Conservation (phyloP, 2,113 vertebrate species). For the Nycticebus coucang region DNA sequence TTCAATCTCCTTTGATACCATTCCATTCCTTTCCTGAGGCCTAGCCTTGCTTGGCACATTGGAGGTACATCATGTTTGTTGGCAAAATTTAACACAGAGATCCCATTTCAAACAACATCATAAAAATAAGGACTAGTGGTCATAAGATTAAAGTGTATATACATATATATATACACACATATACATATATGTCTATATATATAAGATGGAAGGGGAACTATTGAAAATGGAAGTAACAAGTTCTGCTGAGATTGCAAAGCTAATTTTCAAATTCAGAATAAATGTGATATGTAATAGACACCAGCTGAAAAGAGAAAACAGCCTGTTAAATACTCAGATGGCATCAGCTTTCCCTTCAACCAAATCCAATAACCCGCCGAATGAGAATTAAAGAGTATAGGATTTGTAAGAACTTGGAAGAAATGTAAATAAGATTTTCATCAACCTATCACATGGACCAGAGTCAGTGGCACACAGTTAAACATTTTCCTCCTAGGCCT, state of each 20-base stretch:
- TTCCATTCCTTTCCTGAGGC: not conserved
- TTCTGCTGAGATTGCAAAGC: not conserved
- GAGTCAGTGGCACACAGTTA: constrained; percentile 75
- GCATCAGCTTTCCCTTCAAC: constrained; percentile 71
- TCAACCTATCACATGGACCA: constrained; percentile 72
- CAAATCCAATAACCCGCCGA: constrained; percentile 22
- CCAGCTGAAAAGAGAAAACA: not conserved
- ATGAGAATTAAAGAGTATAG: constrained; percentile 65
- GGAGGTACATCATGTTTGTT: not conserved
- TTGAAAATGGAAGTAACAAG: not conserved
- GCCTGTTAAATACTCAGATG: constrained; percentile 28
- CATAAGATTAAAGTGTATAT: not conserved
- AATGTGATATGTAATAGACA: constrained; percentile 59
- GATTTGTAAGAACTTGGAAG: constrained; percentile 64
- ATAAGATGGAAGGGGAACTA: not conserved
- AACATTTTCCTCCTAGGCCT: constrained; percentile 75
- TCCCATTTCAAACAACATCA: not conserved
- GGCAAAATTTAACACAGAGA: not conserved
- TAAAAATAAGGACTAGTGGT: not conserved
- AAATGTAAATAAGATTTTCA: constrained; percentile 81
- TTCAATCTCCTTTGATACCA: not conserved
- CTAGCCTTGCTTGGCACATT: not conserved
- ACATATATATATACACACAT: too few relatives aligned
- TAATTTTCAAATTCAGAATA: constrained; percentile 45
- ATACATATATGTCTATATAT: too few relatives aligned